A percentile compares a stretch with the other conserved stretches of the same genome.
Conservation (phyloP, 2,888 invertebrate genomes). For the Sturmia bella region DNA sequence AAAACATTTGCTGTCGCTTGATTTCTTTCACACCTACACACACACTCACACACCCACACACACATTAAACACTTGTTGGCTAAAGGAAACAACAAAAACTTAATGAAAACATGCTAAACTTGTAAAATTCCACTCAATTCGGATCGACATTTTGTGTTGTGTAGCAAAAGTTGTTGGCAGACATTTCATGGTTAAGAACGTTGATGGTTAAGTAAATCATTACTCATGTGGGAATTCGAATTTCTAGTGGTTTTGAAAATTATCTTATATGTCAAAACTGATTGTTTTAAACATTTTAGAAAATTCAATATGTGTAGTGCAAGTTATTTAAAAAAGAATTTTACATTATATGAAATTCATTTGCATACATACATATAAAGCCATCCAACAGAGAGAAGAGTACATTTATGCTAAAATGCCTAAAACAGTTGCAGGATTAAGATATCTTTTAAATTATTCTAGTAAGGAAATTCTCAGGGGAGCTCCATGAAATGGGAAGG, state of each 20-base stretch:
- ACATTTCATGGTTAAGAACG: background rate
- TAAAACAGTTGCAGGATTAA: no score
- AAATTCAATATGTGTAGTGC: background rate
- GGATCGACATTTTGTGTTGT: slow-evolving; percentile 41
- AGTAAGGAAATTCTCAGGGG: no score
- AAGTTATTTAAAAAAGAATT: background rate
- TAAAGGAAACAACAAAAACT: background rate
- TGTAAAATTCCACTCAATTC: slow-evolving; percentile 39
- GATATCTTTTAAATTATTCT: no score
- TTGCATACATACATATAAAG: no score
- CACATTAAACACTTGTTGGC: background rate
- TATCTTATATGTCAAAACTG: background rate
- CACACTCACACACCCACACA: background rate
- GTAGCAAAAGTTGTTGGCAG: slow-evolving; percentile 30
- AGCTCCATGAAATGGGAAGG: no score
- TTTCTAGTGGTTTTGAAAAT: background rate
- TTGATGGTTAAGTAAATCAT: slow-evolving; percentile 12
- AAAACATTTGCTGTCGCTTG: slow-evolving; percentile 62
- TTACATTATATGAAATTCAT: no score
- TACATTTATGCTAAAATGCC: no score
- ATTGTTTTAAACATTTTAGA: background rate
- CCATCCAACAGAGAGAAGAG: no score
- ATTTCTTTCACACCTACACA: background rate
- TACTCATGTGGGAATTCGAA: slow-evolving; percentile 2
- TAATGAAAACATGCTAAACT: slow-evolving; percentile 38